Base-by-base conservation (phyloP, 2,113 vertebrate species). In the Scytalopus superciliaris region DNA sequence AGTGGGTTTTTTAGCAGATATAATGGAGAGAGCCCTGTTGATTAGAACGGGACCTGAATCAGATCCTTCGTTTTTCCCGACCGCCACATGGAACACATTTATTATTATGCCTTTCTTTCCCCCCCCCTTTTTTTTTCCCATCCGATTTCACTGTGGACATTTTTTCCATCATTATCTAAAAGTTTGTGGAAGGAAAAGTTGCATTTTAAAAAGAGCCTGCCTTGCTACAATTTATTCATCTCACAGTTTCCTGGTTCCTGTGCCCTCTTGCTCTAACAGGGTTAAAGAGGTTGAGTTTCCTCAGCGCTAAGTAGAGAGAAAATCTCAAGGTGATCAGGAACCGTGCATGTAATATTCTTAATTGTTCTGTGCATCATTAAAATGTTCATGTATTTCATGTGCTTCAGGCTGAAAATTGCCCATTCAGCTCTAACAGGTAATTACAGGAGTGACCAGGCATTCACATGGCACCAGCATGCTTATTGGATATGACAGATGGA, bases 151-250 rank as follows among this genome's bases (percentile, higher is more conserved):
- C 93, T 66, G 93, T 85, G 86, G 94, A 87, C 76, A 82, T 90
- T 96, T 98, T 87, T 96, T 96, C 94, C 93, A 74, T 96, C 93
- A 92, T 98, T 97, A 97, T 94, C 94, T 89, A 80, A 94, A 97
- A 86, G 89, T 67, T 97, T 97, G 94, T 83, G 72, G 95, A 94
- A 97, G 88, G 63, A 94, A 77, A 96, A 93, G 3, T 91, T 94
- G 79, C 85, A 94, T 97, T 96, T 97, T 94, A 96, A 94, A 95
- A 97, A 93, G 95, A 96, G 79, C 89, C 93, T 97, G 94, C 68
- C 85, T 96, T 96, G 80, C 84, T 97, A 56, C 84, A 84, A 94
- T 91, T 85, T 86, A 86, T 93, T 96, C 72, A 31, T 24, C 87
- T 93, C 67, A 40, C 83, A 18, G 6, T 94, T 96, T 90, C 84